Evolutionary conservation across 1,140 invertebrate species (phyloP).

Genomic region (Bombus terrestris): DNA sequence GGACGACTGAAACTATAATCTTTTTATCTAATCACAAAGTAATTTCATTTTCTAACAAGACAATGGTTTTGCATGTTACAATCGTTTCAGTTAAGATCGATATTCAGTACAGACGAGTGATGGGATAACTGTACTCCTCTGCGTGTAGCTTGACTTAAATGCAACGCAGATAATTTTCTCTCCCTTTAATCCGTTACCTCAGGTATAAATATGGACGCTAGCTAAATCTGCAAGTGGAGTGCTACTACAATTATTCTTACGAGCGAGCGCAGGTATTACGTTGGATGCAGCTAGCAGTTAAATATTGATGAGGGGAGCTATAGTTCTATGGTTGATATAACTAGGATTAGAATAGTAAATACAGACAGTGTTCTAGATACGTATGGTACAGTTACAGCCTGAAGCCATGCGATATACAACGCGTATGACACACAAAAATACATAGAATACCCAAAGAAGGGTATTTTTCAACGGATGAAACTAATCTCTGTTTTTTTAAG

Average conservation of each 20-base stretch:
- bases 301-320: background rate
- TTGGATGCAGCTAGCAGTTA: background rate
- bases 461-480: no score
- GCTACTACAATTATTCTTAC: conserved; percentile 14
- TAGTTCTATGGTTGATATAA: background rate
- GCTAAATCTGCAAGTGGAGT: background rate
- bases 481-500: no score
- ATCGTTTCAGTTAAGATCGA: background rate
- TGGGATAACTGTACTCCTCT: background rate
- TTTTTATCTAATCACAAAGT: no score
- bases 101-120: background rate
- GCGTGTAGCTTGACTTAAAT: background rate
- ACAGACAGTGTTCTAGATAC: background rate
- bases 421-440: no score
- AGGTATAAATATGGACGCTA: background rate
- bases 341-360: background rate
- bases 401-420: background rate
- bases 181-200: background rate
- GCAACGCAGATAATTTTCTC: background rate
- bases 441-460: no score
- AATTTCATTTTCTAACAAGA: no score
- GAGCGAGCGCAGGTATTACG: background rate
- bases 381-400: background rate
- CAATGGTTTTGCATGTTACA: background rate
- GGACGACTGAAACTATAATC: no score